These are phyloP conservation scores for Matsumurasca onukii DNA, from an alignment of 1,140 invertebrate species.

Conservation along the genomic window DNA sequence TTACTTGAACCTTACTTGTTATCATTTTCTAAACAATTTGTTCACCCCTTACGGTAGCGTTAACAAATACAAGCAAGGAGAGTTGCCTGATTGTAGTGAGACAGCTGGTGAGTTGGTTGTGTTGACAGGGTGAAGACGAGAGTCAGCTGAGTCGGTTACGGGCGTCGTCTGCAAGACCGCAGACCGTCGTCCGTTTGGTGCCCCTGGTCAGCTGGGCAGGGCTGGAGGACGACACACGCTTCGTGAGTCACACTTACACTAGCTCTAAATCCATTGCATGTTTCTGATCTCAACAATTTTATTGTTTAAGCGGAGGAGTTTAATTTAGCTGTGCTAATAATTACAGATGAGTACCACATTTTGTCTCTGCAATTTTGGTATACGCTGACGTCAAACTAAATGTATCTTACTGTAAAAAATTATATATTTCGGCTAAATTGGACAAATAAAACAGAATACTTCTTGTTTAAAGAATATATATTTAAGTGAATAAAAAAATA, in stretches of 20 bases:
- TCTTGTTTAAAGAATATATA: no score
- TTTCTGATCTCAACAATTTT: background rate
- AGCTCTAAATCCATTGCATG: background rate
- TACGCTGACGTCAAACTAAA: background rate
- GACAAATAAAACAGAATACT: no score
- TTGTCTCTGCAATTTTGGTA: background rate
- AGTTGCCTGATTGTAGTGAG: no score
- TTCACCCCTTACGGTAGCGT: no score
- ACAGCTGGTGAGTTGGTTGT: no score
- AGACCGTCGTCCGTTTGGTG: slow-evolving; percentile 33
- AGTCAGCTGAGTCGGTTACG: no score
- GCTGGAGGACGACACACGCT: slow-evolving; percentile 24
- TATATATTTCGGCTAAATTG: no score
- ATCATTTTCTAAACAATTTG: no score
- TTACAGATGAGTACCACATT: background rate
- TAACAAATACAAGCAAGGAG: no score
- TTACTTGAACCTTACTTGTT: no score
- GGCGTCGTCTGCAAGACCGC: background rate
- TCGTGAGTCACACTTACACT: background rate
- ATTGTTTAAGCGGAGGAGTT: background rate
- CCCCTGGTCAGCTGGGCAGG: slow-evolving; percentile 34
- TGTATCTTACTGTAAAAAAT: background rate
- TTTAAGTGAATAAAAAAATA: no score
- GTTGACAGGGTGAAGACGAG: no score
- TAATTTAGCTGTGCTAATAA: background rate